phyloP scores from a whole-genome alignment of 2,888 invertebrate genomes.

The Ophion slaviceki region DNA sequence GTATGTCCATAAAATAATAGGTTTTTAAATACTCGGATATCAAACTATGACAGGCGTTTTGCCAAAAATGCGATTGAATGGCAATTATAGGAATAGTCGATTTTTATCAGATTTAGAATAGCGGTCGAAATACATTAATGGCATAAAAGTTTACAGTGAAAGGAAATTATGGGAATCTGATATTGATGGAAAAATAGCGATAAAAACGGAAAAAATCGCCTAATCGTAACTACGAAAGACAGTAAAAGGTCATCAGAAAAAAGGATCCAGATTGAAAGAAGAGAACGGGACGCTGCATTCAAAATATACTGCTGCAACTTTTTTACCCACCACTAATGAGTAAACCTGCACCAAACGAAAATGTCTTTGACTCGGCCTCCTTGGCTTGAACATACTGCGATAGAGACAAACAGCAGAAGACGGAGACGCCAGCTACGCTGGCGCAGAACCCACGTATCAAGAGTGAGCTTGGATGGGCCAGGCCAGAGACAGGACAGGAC shows the following conservation, averaged over 20 bases:
- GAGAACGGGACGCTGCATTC: constrained; percentile 49
- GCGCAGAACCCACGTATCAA: constrained; percentile 53
- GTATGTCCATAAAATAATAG: too few species aligned
- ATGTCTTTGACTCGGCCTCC: constrained; percentile 28
- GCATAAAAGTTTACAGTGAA: too few species aligned
- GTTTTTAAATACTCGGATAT: too few species aligned
- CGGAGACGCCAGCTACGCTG: constrained; percentile 69
- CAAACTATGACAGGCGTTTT: too few species aligned
- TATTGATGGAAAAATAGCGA: too few species aligned
- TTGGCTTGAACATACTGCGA: constrained; percentile 61
- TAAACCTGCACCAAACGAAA: constrained; percentile 80
- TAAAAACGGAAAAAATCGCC: too few species aligned
- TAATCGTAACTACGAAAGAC: too few species aligned
- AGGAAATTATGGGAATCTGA: too few species aligned
- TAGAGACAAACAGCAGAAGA: constrained; percentile 78
- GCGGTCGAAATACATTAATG: too few species aligned
- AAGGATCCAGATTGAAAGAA: constrained; percentile 14
- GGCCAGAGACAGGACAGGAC: constrained; percentile 70
- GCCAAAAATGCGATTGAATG: too few species aligned
- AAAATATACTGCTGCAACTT: constrained; percentile 76
- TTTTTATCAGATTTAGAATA: too few species aligned
- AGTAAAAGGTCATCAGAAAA: constrained; percentile 4
- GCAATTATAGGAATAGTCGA: too few species aligned
- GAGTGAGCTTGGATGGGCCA: constrained; percentile 34
- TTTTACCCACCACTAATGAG: constrained; percentile 78